Conservation (phyloP, 1,140 invertebrate species). For the Micrasema longulum region DNA sequence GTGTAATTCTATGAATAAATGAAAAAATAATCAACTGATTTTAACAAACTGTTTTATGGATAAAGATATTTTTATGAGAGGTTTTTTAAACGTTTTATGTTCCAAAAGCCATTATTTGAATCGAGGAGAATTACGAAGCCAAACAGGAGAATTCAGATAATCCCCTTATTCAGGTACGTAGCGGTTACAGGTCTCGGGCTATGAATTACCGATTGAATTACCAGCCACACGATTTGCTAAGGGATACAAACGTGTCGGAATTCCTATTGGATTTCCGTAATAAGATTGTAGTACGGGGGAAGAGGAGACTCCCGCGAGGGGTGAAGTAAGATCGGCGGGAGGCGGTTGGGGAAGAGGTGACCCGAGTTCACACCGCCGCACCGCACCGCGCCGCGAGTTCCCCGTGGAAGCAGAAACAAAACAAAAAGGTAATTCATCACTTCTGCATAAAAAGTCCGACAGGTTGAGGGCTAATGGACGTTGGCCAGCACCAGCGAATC, state of each 20-base stretch:
- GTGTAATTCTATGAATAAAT: too few relatives aligned
- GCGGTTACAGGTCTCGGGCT: constrained; percentile 21
- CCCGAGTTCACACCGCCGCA: constrained; percentile 11
- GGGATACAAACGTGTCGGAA: constrained; percentile 51
- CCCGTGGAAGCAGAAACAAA: constrained; percentile 22
- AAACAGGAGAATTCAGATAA: not conserved
- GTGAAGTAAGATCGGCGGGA: not conserved
- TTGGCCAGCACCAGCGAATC: not conserved
- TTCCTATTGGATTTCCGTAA: constrained; percentile 51
- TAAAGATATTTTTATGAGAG: too few relatives aligned
- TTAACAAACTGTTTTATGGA: too few relatives aligned
- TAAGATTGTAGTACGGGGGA: constrained; percentile 37
- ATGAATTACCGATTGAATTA: constrained; percentile 34
- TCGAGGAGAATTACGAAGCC: not conserved
- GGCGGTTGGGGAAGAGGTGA: not conserved
- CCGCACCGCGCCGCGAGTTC: too few relatives aligned
- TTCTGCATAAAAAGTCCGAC: constrained; percentile 24
- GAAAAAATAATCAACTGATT: too few relatives aligned
- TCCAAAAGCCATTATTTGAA: constrained; percentile 2
- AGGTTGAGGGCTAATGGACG: constrained; percentile 7
- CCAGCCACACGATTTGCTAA: constrained; percentile 45
- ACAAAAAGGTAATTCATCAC: constrained; percentile 38
- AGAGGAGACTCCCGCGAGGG: not conserved
- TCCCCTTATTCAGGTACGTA: not conserved
- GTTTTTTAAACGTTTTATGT: too few relatives aligned